Conservation (phyloP, 2,797 vertebrate genomes). For the Rhinichthys osculus region DNA sequence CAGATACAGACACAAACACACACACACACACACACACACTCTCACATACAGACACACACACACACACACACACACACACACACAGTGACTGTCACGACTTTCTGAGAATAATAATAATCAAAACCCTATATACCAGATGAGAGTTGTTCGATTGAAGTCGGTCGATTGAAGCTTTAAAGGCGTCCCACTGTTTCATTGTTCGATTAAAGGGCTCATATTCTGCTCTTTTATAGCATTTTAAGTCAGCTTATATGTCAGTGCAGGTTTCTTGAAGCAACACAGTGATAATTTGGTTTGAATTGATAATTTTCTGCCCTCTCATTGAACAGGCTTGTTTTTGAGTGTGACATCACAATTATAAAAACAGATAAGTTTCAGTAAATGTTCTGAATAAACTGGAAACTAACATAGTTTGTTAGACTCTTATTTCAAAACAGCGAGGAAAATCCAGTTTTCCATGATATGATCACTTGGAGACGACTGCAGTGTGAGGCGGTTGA, state of each 20-base stretch:
- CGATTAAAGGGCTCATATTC: not conserved
- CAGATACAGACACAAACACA: too few relatives aligned
- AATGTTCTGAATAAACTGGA: not conserved
- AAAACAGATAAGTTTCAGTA: not conserved
- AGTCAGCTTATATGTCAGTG: not conserved
- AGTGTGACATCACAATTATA: not conserved
- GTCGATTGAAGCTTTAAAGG: not conserved
- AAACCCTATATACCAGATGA: not conserved
- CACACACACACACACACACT: too few relatives aligned
- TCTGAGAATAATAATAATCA: too few relatives aligned
- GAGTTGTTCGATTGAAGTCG: not conserved
- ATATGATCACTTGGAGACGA: not conserved
- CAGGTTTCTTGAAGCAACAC: not conserved
- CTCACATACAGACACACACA: too few relatives aligned
- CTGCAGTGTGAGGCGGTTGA: not conserved
- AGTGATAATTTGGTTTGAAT: not conserved
- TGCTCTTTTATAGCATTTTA: conserved; percentile 1
- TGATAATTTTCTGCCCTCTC: not conserved
- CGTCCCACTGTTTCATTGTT: not conserved
- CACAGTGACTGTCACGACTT: too few relatives aligned
- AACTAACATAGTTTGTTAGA: not conserved
- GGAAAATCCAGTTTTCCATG: not conserved
- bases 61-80: too few relatives aligned
- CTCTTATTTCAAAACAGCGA: not conserved
- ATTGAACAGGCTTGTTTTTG: not conserved